Conservation (phyloP, 1,140 invertebrate genomes). For the Aradophagus sp. region DNA sequence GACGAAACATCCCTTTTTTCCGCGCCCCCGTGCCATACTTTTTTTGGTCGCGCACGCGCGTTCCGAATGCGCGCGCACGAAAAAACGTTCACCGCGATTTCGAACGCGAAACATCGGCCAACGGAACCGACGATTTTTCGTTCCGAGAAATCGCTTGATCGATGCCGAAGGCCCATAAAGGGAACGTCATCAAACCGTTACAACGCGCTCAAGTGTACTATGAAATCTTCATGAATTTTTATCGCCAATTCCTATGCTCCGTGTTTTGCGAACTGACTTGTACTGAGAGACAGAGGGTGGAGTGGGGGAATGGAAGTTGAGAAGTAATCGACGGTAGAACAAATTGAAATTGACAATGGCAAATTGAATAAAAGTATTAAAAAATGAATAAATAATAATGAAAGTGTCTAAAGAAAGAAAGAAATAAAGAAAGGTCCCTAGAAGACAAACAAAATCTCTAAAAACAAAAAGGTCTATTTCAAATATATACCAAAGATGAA, state of each 20-base stretch:
- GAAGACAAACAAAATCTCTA: no score
- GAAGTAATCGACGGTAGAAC: no score
- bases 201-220: conserved; percentile 53
- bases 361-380: no score
- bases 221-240: conserved; percentile 48
- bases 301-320: no score
- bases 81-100: conserved; percentile 29
- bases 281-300: not conserved
- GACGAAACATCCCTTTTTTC: no score
- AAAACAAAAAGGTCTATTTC: no score
- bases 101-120: conserved; percentile 39
- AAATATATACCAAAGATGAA: no score
- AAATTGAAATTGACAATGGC: no score
- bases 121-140: conserved; percentile 51
- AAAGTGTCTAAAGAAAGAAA: no score
- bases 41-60: not conserved
- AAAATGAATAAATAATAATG: no score
- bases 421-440: no score
- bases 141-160: conserved; percentile 43
- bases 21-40: no score
- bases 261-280: conserved; percentile 21
- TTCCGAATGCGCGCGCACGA: conserved; percentile 2
- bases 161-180: conserved; percentile 47
- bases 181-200: conserved; percentile 50
- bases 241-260: conserved; percentile 24